A percentile compares a stretch with the other conserved stretches of the same genome.
These are phyloP conservation scores for Apis cerana DNA, from an alignment of 1,140 invertebrate species.

Conservation along the genomic window DNA sequence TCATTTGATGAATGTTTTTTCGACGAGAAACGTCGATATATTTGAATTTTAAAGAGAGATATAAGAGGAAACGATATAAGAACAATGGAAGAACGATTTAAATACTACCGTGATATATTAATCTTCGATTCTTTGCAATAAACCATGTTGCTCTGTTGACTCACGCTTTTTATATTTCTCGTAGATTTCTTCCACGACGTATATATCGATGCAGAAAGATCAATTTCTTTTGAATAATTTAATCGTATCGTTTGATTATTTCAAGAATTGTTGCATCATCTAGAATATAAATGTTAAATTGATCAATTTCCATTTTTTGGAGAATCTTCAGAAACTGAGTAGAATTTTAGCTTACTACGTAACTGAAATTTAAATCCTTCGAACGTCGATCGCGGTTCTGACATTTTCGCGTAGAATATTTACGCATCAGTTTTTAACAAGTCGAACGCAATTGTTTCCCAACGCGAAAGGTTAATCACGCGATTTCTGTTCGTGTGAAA, in stretches of 20 bases:
- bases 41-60: background rate
- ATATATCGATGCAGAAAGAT: background rate
- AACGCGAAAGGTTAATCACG: background rate
- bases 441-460: too few relatives aligned
- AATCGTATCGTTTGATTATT: background rate
- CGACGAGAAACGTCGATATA: background rate
- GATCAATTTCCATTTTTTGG: too few relatives aligned
- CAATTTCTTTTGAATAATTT: background rate
- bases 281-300: too few relatives aligned
- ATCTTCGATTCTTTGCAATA: background rate
- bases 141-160: background rate
- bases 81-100: background rate
- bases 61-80: too few relatives aligned
- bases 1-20: too few relatives aligned
- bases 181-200: slow-evolving; percentile 9
- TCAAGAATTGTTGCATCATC: too few relatives aligned
- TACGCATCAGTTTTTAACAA: too few relatives aligned
- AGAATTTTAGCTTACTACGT: too few relatives aligned
- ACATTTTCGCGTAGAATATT: too few relatives aligned
- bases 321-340: too few relatives aligned
- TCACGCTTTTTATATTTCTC: background rate
- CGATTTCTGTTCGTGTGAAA: background rate
- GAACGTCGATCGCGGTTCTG: too few relatives aligned
- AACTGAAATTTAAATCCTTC: too few relatives aligned
- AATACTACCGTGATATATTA: background rate